Evolutionary conservation across 1,140 invertebrate species (phyloP).

Genomic region (Vollenhovia emeryi): DNA sequence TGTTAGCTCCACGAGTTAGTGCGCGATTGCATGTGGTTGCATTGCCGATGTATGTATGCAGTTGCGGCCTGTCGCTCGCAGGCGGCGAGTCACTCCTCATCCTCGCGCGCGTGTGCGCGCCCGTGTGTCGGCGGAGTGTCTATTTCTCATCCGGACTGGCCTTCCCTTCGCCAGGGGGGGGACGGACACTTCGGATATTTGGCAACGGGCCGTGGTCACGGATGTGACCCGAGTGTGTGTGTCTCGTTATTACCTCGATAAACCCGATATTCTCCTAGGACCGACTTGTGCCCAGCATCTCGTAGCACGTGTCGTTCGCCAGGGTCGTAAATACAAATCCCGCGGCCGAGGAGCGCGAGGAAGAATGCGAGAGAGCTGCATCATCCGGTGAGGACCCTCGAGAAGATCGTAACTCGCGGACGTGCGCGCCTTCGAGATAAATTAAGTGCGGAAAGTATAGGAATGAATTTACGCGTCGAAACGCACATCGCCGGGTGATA

Average conservation of each 20-base stretch:
- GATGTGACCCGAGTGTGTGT: constrained; percentile 18
- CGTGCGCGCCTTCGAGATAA: background rate
- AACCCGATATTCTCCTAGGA: constrained; percentile 34
- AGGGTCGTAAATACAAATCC: background rate
- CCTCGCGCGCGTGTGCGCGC: background rate
- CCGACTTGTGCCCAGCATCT: constrained; percentile 16
- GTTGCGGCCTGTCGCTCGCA: constrained; percentile 64
- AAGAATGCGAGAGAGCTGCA: background rate
- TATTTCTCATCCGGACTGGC: constrained; percentile 22
- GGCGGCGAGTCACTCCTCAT: constrained; percentile 49
- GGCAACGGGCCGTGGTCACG: constrained; percentile 56
- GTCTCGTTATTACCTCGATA: constrained; percentile 42
- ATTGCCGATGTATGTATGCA: constrained; percentile 51
- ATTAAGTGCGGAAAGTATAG: background rate
- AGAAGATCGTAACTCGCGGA: background rate
- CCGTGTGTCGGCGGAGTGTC: constrained; percentile 1
- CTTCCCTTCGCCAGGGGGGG: background rate
- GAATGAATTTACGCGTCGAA: background rate
- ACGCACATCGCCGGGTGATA: background rate
- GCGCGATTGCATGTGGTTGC: background rate
- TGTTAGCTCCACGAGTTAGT: constrained; percentile 15
- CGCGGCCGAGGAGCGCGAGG: background rate
- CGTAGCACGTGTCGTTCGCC: constrained; percentile 3
- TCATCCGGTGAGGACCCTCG: background rate
- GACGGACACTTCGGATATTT: constrained; percentile 63